Conservation (phyloP, 2,888 invertebrate species). For the Leptinotarsa tumamoca region DNA sequence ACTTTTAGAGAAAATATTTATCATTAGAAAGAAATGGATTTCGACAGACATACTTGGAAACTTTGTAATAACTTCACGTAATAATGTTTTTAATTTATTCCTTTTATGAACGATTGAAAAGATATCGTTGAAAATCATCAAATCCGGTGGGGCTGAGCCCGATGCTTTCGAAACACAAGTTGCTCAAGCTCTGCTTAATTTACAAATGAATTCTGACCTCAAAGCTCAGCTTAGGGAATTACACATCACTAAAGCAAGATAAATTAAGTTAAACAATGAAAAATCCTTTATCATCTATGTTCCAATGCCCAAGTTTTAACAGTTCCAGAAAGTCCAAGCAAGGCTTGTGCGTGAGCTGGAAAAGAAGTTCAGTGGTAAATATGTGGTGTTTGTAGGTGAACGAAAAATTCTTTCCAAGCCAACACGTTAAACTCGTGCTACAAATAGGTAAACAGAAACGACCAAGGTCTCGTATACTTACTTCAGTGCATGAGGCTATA, state of each 20-base stretch:
- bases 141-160: slow-evolving; percentile 69
- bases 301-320: slow-evolving; percentile 97
- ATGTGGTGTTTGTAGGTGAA: slow-evolving; percentile 89
- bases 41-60: no score
- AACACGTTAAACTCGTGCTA: slow-evolving; percentile 90
- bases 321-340: slow-evolving; percentile 98
- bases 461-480: slow-evolving; percentile 88
- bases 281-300: slow-evolving; percentile 90
- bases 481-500: slow-evolving; percentile 97
- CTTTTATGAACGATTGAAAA: slow-evolving; percentile 53
- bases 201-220: slow-evolving; percentile 97
- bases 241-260: slow-evolving; percentile 93
- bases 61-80: no score
- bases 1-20: no score
- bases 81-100: no score
- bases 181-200: slow-evolving; percentile 93
- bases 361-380: slow-evolving; percentile 99
- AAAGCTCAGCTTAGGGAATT: slow-evolving; percentile 96
- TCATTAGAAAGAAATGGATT: no score
- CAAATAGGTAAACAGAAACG: slow-evolving; percentile 83
- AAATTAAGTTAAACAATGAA: slow-evolving; percentile 90
- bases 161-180: slow-evolving; percentile 93
- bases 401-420: slow-evolving; percentile 98
- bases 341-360: slow-evolving; percentile 97
- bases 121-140: slow-evolving; percentile 90